phyloP scores from a whole-genome alignment of 2,888 invertebrate species.

The Pollenia angustigena region DNA sequence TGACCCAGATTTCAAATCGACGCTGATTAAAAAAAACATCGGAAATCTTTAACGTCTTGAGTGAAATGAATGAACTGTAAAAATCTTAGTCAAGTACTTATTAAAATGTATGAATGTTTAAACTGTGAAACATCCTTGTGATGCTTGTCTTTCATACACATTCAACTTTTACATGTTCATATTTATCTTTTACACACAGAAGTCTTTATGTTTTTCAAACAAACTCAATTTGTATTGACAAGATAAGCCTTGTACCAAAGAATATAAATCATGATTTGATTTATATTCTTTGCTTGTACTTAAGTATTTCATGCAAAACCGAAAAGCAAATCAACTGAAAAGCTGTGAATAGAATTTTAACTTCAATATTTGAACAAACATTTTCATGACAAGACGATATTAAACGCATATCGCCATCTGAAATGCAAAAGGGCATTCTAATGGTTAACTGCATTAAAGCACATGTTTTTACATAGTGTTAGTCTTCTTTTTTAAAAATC shows the following conservation, averaged over 20 bases:
- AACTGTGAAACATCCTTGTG: background rate
- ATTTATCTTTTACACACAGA: background rate
- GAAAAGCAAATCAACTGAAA: constrained; percentile 28
- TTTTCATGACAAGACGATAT: background rate
- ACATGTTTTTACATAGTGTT: too few relatives aligned
- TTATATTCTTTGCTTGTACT: too few relatives aligned
- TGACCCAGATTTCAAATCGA: constrained; percentile 8
- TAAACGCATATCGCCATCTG: background rate
- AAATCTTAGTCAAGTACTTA: background rate
- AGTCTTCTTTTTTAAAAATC: too few relatives aligned
- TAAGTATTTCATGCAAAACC: background rate
- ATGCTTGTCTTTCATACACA: background rate
- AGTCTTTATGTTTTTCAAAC: background rate
- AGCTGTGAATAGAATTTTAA: background rate
- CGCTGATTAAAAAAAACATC: background rate
- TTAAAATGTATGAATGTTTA: background rate
- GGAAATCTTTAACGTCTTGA: background rate
- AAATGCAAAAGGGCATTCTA: too few relatives aligned
- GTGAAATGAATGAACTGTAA: background rate
- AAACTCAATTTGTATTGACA: constrained; percentile 25
- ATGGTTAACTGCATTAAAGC: too few relatives aligned
- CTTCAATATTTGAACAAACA: constrained; percentile 5
- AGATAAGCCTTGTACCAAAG: constrained; percentile 34
- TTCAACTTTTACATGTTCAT: background rate
- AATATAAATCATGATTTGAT: too few relatives aligned